phyloP scores from a whole-genome alignment of 2,888 invertebrate genomes.

The Dryocosmus kuriphilus region DNA sequence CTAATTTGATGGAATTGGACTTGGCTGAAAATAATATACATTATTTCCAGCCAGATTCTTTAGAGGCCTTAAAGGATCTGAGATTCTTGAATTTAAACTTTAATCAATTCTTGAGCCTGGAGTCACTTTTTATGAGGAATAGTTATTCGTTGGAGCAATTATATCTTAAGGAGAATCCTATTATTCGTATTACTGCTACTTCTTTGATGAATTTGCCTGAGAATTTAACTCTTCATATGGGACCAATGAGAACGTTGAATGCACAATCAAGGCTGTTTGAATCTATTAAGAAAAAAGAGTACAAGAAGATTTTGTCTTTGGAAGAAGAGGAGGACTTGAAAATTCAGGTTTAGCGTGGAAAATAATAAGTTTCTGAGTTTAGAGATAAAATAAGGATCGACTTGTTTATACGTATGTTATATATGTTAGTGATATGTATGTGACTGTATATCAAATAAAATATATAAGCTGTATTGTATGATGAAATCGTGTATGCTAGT shows the following conservation, averaged over 20 bases:
- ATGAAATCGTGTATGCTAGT: no score
- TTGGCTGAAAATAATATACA: conserved; percentile 60
- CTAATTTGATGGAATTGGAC: conserved; percentile 58
- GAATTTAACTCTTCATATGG: conserved; percentile 7
- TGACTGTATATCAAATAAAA: no score
- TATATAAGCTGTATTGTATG: no score
- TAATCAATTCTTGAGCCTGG: conserved; percentile 54
- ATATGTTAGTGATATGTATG: no score
- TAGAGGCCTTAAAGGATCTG: conserved; percentile 48
- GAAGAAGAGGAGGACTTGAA: neutral
- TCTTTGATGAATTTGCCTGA: conserved; percentile 18
- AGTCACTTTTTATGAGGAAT: conserved; percentile 60
- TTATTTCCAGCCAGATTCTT: conserved; percentile 58
- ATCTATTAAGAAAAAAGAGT: neutral
- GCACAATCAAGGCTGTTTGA: neutral
- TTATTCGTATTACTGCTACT: neutral
- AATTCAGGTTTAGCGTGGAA: neutral
- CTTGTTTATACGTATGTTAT: no score
- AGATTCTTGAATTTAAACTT: conserved; percentile 61
- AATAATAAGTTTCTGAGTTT: no score
- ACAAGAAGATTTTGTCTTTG: neutral
- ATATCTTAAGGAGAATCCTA: conserved; percentile 9
- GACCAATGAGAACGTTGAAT: neutral
- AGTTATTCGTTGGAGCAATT: conserved; percentile 57
- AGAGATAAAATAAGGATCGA: no score